phyloP scores from a whole-genome alignment of 1,140 invertebrate species.

The Diachasma alloeum region DNA sequence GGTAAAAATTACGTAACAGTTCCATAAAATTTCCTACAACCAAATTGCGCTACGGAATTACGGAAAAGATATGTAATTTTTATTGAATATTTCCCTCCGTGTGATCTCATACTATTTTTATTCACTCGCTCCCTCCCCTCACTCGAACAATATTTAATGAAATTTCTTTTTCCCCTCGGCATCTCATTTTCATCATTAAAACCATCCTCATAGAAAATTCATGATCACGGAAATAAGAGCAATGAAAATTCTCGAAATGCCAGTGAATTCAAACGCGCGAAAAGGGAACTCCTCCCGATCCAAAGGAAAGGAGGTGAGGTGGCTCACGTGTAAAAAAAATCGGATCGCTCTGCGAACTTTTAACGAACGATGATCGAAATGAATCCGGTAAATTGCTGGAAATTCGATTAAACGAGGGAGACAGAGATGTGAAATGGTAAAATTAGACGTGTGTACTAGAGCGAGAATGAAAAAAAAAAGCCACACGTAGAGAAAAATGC shows the following conservation, averaged over 20 bases:
- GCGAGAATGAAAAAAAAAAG: not conserved
- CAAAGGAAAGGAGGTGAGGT: not conserved
- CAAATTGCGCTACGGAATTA: too few relatives aligned
- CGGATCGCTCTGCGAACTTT: not conserved
- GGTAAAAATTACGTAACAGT: too few relatives aligned
- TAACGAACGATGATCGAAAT: conserved; percentile 7
- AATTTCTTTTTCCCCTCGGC: not conserved
- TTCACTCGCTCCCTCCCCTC: not conserved
- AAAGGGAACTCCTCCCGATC: not conserved
- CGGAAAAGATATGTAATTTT: too few relatives aligned
- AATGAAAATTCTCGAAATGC: not conserved
- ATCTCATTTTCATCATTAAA: not conserved
- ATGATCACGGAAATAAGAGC: not conserved
- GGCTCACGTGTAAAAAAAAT: not conserved
- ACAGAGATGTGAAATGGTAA: conserved; percentile 3
- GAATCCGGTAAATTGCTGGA: conserved; percentile 1
- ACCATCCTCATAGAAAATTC: not conserved
- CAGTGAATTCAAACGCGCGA: not conserved
- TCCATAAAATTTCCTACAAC: too few relatives aligned
- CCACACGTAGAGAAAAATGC: not conserved
- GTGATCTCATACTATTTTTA: not conserved
- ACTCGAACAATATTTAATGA: not conserved
- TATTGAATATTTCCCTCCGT: too few relatives aligned
- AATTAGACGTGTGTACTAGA: not conserved
- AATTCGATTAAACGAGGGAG: not conserved